These are phyloP conservation scores for Aphidius gifuensis DNA, from an alignment of 1,140 invertebrate species.

Conservation along the genomic window DNA sequence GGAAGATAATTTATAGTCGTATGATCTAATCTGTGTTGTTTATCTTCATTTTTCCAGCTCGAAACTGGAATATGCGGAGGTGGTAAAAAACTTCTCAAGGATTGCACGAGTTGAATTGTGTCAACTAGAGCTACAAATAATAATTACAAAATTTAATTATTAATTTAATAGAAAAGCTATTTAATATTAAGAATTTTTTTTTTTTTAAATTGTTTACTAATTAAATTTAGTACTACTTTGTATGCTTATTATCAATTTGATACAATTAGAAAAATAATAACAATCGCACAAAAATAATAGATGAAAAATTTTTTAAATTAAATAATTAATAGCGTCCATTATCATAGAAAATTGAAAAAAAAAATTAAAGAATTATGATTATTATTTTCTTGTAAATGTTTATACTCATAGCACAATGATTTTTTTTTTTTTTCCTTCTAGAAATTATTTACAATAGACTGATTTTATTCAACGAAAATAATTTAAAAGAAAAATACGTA, in stretches of 20 bases:
- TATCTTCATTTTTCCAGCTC: constrained; percentile 84
- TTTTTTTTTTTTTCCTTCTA: no score
- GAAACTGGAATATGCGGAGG: constrained; percentile 82
- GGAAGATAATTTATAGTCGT: constrained; percentile 43
- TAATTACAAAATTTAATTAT: constrained; percentile 21
- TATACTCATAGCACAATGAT: no score
- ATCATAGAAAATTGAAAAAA: no score
- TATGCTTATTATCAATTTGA: no score
- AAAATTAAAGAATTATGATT: no score
- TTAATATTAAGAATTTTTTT: background rate
- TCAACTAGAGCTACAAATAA: constrained; percentile 70
- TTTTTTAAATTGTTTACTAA: no score
- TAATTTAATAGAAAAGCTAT: constrained; percentile 10
- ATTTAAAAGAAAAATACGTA: constrained; percentile 3
- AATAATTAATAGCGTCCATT: no score
- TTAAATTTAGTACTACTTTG: no score
- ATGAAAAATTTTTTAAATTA: no score
- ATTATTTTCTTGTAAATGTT: no score
- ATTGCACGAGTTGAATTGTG: constrained; percentile 81
- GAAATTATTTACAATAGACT: background rate
- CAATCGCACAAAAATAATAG: no score
- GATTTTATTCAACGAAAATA: constrained; percentile 1
- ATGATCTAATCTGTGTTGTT: constrained; percentile 61
- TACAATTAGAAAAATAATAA: no score
- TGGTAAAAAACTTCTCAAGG: constrained; percentile 75